Base-by-base conservation (phyloP, 2,797 vertebrate genomes). In the Sciurus carolinensis region DNA sequence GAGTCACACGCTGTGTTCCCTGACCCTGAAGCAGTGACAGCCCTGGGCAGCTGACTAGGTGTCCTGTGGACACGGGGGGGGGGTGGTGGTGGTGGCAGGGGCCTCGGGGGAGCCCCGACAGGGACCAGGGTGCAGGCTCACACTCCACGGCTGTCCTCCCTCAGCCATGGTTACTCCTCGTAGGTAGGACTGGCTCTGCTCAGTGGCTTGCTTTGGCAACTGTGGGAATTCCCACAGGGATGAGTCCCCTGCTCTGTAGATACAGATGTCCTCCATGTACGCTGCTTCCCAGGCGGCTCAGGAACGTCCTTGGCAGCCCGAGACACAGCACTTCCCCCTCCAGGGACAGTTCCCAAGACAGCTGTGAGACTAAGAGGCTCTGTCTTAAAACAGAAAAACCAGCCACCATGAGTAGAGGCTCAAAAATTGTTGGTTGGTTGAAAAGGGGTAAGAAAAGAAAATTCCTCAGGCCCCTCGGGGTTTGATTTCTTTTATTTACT, bases 1-100 rank as follows among this genome's bases (percentile, higher is more conserved):
- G 36, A 69, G 26, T 6, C 0, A 1, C 11, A 0, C 0, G 47
- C 10, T 15, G 5, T 47, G 44, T 47, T 30, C 90, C 33, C 26
- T 28, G 26, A 24, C 33, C 17, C 20, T 9, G 36, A 1, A 3
- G 18, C 10, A 13, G 44, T 0, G 1, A 64, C 6, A 47, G 57
- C 50, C 47, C 72, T 62, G 33, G 20, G 30, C 5, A 2, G 5
- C 26, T 28, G n/a, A 36, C 33, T n/a, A n/a, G 62, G 26, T 39
- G 20, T 18, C 52, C 59, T 7, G 20, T 0, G 10, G 81, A 71
- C 67, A 3, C 47, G 52, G 76, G 79, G 59, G 36, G 2, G 2
- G 39, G 24, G 14, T n/a, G 71, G 64, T 3, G 36, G 36, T 2
- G 36, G 36, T 2, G 33, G 82, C 52, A 15, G 54, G 80, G 47